Base-by-base conservation (phyloP, 1,140 invertebrate species). In the Cydia splendana region DNA sequence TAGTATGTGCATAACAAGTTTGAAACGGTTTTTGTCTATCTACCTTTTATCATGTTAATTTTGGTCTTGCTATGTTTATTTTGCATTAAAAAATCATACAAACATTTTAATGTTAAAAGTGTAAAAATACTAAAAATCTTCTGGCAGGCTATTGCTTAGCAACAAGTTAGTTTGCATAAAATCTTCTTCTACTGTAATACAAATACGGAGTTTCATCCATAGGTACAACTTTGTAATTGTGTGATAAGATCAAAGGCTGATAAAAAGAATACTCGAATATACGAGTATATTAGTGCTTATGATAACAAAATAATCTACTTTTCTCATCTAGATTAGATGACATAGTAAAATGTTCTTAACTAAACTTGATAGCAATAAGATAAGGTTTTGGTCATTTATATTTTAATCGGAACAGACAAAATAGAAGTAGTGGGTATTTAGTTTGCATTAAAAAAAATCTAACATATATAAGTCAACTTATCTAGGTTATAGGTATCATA, bases 191-290 rank as follows among this genome's bases (percentile, higher is more conserved):
- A 2, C 28, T 28, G 28, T 9, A n/a, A 53, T 18, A 53, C 5
- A 18, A 53, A 18, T 53, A n/a, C 13, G 6, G 15, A 53, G 51
- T n/a, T 53, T 18, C 4, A n/a, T 53, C 0, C 42, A 12, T 45
- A 45, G 12, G 45, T 13, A 45, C 10, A 45, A 45, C 51, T n/a
- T 4, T n/a, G 24, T 12, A 30, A 69, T 38, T 69, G n/a, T 38
- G 30, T 71, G 67, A 71, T 71, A 71, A 71, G 67, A 71, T 71
- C 34, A 42, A 69, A 69, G 3, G 12, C 12, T 34, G 65, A 69
- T 69, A 69, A 18, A 71, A 71, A 69, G 10, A 71, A 18, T 34
- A 71, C 67, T 38, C 18, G 67, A 45, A 71, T 67, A 53, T 30
- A 71, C n/a, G 6, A 74, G 45, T 74, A 30, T 10, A 28, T 48